phyloP scores from a whole-genome alignment of 2,797 vertebrate genomes.

The Coracias cyanogaster region DNA sequence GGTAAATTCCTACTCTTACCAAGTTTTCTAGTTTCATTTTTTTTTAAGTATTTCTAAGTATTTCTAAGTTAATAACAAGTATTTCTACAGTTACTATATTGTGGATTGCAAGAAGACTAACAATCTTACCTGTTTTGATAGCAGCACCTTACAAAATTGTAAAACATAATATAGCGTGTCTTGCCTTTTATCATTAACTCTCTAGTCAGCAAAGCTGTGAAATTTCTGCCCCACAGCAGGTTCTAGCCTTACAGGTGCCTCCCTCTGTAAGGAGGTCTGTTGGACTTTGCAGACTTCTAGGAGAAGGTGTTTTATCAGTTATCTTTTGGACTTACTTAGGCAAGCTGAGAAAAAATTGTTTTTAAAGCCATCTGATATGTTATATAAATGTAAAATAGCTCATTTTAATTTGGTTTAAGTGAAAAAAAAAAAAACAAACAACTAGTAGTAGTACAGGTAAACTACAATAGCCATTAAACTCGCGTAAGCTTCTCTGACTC shows the following conservation, averaged over 20 bases:
- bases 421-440: neutral
- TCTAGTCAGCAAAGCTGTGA: neutral
- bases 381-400: neutral
- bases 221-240: neutral
- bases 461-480: neutral
- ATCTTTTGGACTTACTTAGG: neutral
- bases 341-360: neutral
- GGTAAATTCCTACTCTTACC: neutral
- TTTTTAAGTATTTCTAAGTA: neutral
- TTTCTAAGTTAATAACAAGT: slow-evolving; percentile 8
- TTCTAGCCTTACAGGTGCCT: neutral
- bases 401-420: neutral
- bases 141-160: neutral
- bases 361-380: neutral
- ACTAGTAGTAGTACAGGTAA: neutral
- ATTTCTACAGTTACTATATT: neutral
- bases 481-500: neutral
- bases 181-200: neutral
- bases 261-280: neutral
- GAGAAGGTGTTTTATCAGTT: neutral
- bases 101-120: neutral
- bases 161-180: neutral
- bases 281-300: neutral
- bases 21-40: neutral
- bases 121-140: neutral